Evolutionary conservation across 2,797 vertebrate genomes (phyloP).

Genomic region (Clarias fuscus): DNA sequence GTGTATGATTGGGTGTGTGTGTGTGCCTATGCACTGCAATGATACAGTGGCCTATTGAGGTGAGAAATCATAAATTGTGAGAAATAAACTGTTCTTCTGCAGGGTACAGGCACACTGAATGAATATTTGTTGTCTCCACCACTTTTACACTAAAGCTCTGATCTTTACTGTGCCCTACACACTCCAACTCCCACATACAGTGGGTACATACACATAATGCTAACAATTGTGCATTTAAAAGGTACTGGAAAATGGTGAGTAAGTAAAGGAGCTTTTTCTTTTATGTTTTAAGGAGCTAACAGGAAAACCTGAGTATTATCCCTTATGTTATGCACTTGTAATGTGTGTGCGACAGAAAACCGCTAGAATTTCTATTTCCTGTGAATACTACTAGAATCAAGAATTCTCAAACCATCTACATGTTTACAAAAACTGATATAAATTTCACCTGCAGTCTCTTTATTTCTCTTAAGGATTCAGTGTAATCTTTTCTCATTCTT

Average conservation of each 20-base stretch:
- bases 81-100: too few relatives aligned
- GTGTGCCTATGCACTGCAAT: too few relatives aligned
- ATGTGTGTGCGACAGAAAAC: too few relatives aligned
- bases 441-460: constrained; percentile 82
- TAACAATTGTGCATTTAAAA: constrained; percentile 39
- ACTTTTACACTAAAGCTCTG: constrained; percentile 45
- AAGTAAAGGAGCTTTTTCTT: too few relatives aligned
- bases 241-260: too few relatives aligned
- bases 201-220: constrained; percentile 36
- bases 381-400: constrained; percentile 15
- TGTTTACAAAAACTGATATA: not conserved
- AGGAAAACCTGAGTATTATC: too few relatives aligned
- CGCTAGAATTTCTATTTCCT: not conserved
- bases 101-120: too few relatives aligned
- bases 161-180: constrained; percentile 52
- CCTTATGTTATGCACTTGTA: too few relatives aligned
- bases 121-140: constrained; percentile 3
- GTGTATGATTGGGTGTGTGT: too few relatives aligned
- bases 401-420: constrained; percentile 1
- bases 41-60: too few relatives aligned
- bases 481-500: constrained; percentile 79
- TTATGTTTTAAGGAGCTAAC: too few relatives aligned
- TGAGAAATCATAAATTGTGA: too few relatives aligned
- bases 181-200: constrained; percentile 54
- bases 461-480: constrained; percentile 81